Base-by-base conservation (phyloP, 2,797 vertebrate species). In the Pogonophryne albipinna region DNA sequence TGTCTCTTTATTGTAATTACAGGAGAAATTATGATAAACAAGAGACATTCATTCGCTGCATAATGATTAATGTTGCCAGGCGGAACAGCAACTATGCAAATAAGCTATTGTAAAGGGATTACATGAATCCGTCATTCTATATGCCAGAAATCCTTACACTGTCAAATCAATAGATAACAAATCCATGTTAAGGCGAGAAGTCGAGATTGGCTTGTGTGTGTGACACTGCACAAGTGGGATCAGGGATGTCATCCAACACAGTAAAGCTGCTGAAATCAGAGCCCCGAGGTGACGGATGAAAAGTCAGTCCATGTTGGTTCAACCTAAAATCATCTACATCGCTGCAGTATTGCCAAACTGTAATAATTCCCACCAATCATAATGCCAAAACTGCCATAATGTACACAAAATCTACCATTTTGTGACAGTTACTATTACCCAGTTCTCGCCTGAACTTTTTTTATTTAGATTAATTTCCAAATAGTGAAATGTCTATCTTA, bases 21-120 rank as follows among this genome's bases (percentile, higher is more conserved):
- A 20, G 11, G 12, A 50, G 64, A 38, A 63, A 52, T 53, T 57
- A 79, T 74, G 81, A 90, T 78, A 79, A 91, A 86, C 78, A 87
- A 68, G 74, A 88, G 70, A 80, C 57, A 50, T 66, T 70, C 66
- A 80, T 74, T 60, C 70, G 27, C 19, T 16, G 31, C 65, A 45
- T 13, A 19, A 50, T 81, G 76, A 91, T 83, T 78, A 79, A 80
- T 76, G 79, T 78, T 57, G 61, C 75, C 72, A 68, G 53, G 64
- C 44, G n/a, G 31, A 80, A 78, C 47, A 31, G 38, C 52, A 23
- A 57, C 63, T 79, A 85, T 85, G 84, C 74, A 91, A 83, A 88
- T 84, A 52, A 81, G 81, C 71, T 71, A 78, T 74, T 83, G 82
- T 73, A 45, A 66, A 78, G 58, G 85, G 79, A 85, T 87, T 86